Evolutionary conservation across 2,888 invertebrate genomes (phyloP), one percentile per base, ranked within the genome.

Genomic region (Anodontia alba): DNA sequence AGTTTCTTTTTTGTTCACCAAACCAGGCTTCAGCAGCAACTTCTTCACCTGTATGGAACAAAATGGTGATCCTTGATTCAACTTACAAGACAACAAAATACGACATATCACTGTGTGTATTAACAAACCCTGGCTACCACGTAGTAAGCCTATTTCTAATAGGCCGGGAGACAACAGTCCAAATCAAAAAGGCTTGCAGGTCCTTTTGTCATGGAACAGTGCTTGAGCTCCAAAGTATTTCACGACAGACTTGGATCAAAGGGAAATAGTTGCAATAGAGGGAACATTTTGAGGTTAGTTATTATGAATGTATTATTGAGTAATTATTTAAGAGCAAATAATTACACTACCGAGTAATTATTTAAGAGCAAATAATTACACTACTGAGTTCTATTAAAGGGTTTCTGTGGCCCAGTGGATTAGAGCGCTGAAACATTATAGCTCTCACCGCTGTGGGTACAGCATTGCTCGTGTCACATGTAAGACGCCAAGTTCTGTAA

Each of bases 1-100:
- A 36, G 42, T 10, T 72, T 49, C 74, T 79, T 67, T 8, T 67
- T 36, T 36, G 72, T 78, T 36, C 72, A 78, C 69, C 81, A 82
- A 68, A 73, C 71, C 15, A 20, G 36, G 42, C n/a, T n/a, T n/a
- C 84, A 84, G 29, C 70, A 73, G 38, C 51, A 62, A 7, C 68
- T 85, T 20, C 75, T 85, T n/a, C 20, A 29, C 12, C 46, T 43
- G 42, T 85, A 84, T 68, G 83, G 85, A n/a, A 71, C 79, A 29
- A 81, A 15, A 38, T 84, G n/a, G 42, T 42, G 10, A 70, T 85
- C 7, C 46, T 85, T 15, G 85, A 81, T 68, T 74, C 85, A 23
- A 81, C 85, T 20, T 85, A 80, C 78, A 76, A 75, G 46, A 81
- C 81, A 10, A 29, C 78, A 36, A 77, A 76, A 29, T 84, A 84